Evolutionary conservation across 2,888 invertebrate genomes (phyloP), one percentile per base, ranked within the genome.

Genomic region (Drosophila subquinaria): DNA sequence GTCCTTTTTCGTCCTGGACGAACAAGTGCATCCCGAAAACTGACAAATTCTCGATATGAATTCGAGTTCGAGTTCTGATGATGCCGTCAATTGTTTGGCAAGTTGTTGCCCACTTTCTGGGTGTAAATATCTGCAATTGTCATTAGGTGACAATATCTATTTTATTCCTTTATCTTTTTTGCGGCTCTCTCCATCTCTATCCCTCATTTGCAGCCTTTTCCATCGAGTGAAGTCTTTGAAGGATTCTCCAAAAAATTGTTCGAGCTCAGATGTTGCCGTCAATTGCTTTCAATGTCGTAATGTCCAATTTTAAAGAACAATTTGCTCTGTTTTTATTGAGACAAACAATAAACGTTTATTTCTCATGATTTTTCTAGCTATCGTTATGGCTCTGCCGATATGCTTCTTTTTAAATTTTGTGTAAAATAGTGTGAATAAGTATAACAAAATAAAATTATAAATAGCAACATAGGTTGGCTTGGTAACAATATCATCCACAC

Each of bases 91-190:
- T 47, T 59, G 59, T 59, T 59, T 59, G 36, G 27, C 6, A 10
- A 11, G 59, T 15, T 10, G 15, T 13, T 48, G 59, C 59, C 59
- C 59, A 59, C 47, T 50, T 60, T 60, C 20, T 40, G 30, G 40
- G 59, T 57, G 59, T 57, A 38, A 76, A 76, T 79, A 77, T 73
- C 68, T 68, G 43, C 75, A 76, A 76, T 78, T 79, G 65, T 64
- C 42, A 27, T 71, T 61, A 75, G 74, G 70, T 78, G 50, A 47
- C 50, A 50, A 63, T 68, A 57, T 60, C 43, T 53, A 3, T 17
- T 30, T 48, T 17, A 6, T 30, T 8, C 8, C 30, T 1, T 30
- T 45, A 30, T 60, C 40, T 42, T 40, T 23, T 47, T 15, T 27
- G 40, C n/a, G n/a, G 36, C 40, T 69, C 27, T 56, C 1, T 48